phyloP scores from a whole-genome alignment of 37 sponge, comb jelly and placozoan genomes.

The Corticium candelabrum region DNA sequence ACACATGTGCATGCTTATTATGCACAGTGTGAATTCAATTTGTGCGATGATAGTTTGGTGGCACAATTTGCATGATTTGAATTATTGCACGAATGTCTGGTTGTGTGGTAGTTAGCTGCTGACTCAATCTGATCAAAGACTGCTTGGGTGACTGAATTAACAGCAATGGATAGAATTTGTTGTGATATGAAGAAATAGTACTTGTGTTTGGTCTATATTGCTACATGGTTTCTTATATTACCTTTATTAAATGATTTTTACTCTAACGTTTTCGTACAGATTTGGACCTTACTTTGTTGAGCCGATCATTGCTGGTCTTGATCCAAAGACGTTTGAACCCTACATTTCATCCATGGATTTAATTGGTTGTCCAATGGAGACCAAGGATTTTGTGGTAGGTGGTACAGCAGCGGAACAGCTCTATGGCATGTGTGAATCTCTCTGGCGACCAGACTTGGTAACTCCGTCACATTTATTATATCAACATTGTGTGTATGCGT shows the following conservation, averaged over 20 bases:
- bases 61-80: too few species aligned
- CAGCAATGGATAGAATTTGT: too few species aligned
- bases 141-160: too few species aligned
- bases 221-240: background rate
- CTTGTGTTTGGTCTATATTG: too few species aligned
- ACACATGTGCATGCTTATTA: too few species aligned
- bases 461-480: background rate
- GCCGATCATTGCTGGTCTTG: slow-evolving; percentile 90
- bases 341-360: slow-evolving; percentile 93
- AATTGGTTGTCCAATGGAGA: slow-evolving; percentile 99
- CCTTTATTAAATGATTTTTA: background rate
- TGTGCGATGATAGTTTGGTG: too few species aligned
- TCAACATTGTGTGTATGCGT: background rate
- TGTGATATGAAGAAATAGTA: too few species aligned
- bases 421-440: slow-evolving; percentile 98
- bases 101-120: too few species aligned
- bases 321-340: slow-evolving; percentile 71
- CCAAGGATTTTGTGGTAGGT: slow-evolving; percentile 88
- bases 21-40: too few species aligned
- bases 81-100: too few species aligned
- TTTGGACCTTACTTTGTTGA: slow-evolving; percentile 97
- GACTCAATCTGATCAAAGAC: too few species aligned
- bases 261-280: slow-evolving; percentile 21
- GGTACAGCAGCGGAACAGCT: slow-evolving; percentile 93
- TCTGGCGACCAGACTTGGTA: slow-evolving; percentile 92